These are phyloP conservation scores for Toxotes lorentzi DNA, from an alignment of 2,797 vertebrate genomes.

Conservation along the genomic window DNA sequence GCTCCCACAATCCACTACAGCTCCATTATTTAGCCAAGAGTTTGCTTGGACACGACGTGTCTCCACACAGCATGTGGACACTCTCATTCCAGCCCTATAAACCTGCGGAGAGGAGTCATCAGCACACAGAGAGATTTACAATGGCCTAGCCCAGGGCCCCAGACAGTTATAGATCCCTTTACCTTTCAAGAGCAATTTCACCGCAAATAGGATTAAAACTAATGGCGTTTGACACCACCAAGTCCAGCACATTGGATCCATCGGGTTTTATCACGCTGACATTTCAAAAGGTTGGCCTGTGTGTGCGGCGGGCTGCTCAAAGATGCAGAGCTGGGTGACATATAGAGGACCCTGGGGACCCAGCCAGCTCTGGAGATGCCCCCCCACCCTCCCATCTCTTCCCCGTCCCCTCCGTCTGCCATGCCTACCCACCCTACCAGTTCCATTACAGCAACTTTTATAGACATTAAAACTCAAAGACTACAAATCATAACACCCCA, in stretches of 20 bases:
- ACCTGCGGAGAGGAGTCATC: conserved; percentile 74
- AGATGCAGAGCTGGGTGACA: conserved; percentile 77
- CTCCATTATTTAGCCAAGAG: conserved; percentile 71
- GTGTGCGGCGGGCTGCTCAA: conserved; percentile 57
- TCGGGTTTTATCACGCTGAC: conserved; percentile 83
- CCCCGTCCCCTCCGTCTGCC: not conserved
- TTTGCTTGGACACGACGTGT: conserved; percentile 56
- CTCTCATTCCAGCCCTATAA: conserved; percentile 66
- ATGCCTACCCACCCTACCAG: conserved; percentile 36
- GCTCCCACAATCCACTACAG: conserved; percentile 56
- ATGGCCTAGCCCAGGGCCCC: conserved; percentile 55
- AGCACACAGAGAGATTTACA: conserved; percentile 76
- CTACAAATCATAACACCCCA: conserved; percentile 71
- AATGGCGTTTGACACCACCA: conserved; percentile 85
- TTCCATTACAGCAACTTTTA: conserved; percentile 75
- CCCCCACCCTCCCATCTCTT: conserved; percentile 19
- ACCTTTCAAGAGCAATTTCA: conserved; percentile 85
- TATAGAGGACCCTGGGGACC: conserved; percentile 71
- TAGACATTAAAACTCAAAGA: conserved; percentile 72
- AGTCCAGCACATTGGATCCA: conserved; percentile 79
- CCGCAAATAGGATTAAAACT: conserved; percentile 85
- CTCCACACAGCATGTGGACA: conserved; percentile 61
- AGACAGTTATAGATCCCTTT: conserved; percentile 84
- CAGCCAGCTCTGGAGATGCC: conserved; percentile 61
- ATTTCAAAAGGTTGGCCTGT: conserved; percentile 87